These are phyloP conservation scores for Dione juno DNA, from an alignment of 2,888 invertebrate genomes.

Conservation along the genomic window DNA sequence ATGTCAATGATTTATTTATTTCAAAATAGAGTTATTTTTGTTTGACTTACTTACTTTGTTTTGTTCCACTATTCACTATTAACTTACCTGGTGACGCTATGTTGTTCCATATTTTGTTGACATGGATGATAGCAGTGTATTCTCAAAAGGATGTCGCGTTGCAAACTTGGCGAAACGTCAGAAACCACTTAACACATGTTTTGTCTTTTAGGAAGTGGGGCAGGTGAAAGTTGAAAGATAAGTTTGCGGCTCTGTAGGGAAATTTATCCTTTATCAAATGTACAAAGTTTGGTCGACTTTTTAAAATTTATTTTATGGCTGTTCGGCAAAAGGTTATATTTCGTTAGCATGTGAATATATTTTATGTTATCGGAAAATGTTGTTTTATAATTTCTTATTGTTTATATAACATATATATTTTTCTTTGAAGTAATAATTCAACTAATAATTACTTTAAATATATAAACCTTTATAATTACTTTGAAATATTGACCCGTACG, in stretches of 20 bases:
- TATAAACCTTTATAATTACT: no score
- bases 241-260: conserved; percentile 41
- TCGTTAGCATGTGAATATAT: neutral
- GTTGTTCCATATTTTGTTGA: conserved; percentile 30
- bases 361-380: conserved; percentile 6
- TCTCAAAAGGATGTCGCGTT: conserved; percentile 35
- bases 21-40: neutral
- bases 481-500: no score
- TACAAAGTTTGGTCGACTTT: conserved; percentile 30
- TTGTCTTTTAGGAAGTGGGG: conserved; percentile 38
- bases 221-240: conserved; percentile 41
- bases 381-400: conserved; percentile 8
- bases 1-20: neutral
- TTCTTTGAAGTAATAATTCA: no score
- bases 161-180: conserved; percentile 40
- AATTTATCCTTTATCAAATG: conserved; percentile 39
- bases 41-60: no score
- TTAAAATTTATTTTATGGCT: conserved; percentile 22
- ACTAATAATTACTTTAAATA: no score
- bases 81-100: conserved; percentile 18
- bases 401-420: neutral
- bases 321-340: conserved; percentile 13
- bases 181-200: conserved; percentile 46
- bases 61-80: neutral
- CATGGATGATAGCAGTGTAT: conserved; percentile 25